A percentile compares a stretch with the other conserved stretches of the same genome.
Conservation (phyloP, 2,113 vertebrate genomes). For the Pedetes capensis region DNA sequence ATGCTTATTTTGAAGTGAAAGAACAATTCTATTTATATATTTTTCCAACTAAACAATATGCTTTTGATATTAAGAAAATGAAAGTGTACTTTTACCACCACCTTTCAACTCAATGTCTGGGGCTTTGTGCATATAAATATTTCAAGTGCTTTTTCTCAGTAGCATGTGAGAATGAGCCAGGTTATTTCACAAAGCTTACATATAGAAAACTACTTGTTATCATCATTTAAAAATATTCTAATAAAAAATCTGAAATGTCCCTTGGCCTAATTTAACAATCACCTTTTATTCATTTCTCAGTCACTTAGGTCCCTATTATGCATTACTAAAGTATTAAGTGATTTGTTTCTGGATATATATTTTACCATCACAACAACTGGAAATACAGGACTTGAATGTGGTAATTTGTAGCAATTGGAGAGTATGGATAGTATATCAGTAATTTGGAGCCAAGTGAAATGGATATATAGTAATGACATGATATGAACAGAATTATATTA, state of each 20-base stretch:
- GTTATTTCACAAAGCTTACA: not conserved
- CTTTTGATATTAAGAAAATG: not conserved
- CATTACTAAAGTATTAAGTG: not conserved
- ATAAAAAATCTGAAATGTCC: not conserved
- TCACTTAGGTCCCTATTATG: not conserved
- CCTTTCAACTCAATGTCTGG: not conserved
- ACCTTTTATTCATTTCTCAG: not conserved
- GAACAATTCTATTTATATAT: not conserved
- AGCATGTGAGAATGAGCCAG: not conserved
- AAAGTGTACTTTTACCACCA: not conserved
- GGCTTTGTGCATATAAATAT: not conserved
- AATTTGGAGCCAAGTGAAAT: not conserved
- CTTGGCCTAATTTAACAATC: not conserved
- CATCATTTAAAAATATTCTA: not conserved
- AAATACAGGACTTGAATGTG: not conserved
- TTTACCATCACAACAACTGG: not conserved
- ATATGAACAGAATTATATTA: not conserved
- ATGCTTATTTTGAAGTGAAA: not conserved
- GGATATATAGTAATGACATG: not conserved
- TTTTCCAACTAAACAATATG: not conserved
- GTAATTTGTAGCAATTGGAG: not conserved
- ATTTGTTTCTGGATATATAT: not conserved
- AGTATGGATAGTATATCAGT: not conserved
- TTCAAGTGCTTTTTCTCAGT: not conserved
- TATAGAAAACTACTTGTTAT: not conserved